A percentile compares a stretch with the other conserved stretches of the same genome.
These are phyloP conservation scores for Eilema griseolum DNA, from an alignment of 2,888 invertebrate genomes.

Conservation along the genomic window DNA sequence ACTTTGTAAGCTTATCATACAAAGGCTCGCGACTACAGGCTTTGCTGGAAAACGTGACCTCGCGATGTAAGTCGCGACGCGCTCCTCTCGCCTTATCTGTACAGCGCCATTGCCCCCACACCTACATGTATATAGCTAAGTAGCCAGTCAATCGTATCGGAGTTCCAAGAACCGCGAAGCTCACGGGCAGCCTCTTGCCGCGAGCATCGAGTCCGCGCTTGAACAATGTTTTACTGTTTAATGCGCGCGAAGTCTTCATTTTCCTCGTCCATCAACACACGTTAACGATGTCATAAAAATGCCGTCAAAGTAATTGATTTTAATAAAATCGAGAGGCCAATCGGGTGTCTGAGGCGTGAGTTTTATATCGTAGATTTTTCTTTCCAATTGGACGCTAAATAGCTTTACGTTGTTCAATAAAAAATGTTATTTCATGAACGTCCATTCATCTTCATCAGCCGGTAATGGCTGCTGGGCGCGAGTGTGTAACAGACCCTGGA, in stretches of 20 bases:
- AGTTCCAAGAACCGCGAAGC: constrained; percentile 8
- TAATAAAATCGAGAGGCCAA: constrained; percentile 26
- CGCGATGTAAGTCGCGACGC: neutral
- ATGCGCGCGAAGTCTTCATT: constrained; percentile 21
- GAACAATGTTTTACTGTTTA: constrained; percentile 21
- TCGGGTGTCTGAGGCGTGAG: constrained; percentile 10
- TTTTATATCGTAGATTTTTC: constrained; percentile 18
- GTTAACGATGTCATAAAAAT: constrained; percentile 31
- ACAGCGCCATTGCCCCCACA: neutral
- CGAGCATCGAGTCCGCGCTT: neutral
- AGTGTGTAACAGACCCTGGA: neutral
- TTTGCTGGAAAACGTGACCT: constrained; percentile 16
- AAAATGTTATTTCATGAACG: constrained; percentile 8
- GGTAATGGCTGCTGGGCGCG: neutral
- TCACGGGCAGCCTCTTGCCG: neutral
- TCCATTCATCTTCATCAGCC: constrained; percentile 18
- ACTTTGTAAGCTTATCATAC: constrained; percentile 8
- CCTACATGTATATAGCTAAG: constrained; percentile 1
- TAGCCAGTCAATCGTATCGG: constrained; percentile 7
- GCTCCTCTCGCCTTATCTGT: constrained; percentile 3
- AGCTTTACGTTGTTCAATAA: constrained; percentile 6
- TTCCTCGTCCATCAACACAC: constrained; percentile 20
- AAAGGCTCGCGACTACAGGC: neutral
- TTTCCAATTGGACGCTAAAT: constrained; percentile 10
- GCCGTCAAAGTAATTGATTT: constrained; percentile 31